Evolutionary conservation across 37 sponge, comb jelly and placozoan genomes (phyloP).

Genomic region (Halisarca cf. caerulea): DNA sequence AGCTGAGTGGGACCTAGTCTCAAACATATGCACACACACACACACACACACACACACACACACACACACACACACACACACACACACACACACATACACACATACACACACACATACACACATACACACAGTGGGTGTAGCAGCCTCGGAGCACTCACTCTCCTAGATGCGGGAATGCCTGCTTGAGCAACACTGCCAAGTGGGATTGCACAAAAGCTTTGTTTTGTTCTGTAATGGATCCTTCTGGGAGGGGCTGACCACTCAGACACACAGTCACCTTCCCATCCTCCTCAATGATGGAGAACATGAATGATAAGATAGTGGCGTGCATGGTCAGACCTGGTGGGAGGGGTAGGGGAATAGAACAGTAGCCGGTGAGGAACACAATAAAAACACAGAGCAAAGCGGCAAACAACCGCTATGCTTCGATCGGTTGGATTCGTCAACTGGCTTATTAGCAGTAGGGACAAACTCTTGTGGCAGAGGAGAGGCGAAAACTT

Average conservation of each 20-base stretch:
- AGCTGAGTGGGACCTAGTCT: too few species aligned
- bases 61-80: too few species aligned
- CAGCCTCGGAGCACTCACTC: slow-evolving; percentile 60
- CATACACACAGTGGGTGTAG: neutral
- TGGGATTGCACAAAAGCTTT: slow-evolving; percentile 64
- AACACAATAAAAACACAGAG: too few species aligned
- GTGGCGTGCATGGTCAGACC: slow-evolving; percentile 93
- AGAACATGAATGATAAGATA: slow-evolving; percentile 89
- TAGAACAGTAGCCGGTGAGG: too few species aligned
- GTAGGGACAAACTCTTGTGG: too few species aligned
- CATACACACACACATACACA: neutral
- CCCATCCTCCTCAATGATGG: slow-evolving; percentile 73
- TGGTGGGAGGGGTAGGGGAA: neutral
- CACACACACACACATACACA: neutral
- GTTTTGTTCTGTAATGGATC: slow-evolving; percentile 37
- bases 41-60: too few species aligned
- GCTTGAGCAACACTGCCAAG: slow-evolving; percentile 78
- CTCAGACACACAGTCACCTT: slow-evolving; percentile 67
- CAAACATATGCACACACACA: too few species aligned
- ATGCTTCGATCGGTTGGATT: too few species aligned
- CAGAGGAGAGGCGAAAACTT: too few species aligned
- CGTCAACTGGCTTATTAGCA: too few species aligned
- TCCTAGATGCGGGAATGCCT: slow-evolving; percentile 90
- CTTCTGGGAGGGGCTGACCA: slow-evolving; percentile 32
- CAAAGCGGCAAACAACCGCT: too few species aligned